Base-by-base conservation (phyloP, 30 jellyfish, hydroid and myxozoan species). In the Catostylus mosaicus region DNA sequence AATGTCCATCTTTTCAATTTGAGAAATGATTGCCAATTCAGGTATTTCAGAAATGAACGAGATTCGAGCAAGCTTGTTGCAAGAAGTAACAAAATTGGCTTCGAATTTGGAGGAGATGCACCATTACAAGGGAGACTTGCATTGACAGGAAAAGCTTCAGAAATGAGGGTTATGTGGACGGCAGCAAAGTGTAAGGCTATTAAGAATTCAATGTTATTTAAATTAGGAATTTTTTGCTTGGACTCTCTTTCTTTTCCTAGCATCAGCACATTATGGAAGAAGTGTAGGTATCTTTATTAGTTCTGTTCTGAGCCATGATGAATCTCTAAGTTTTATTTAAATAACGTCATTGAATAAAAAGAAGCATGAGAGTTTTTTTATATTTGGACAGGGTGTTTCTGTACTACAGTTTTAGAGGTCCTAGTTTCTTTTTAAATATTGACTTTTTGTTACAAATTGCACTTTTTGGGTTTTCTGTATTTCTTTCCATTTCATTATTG, bases 121-220 rank as follows among this genome's bases (percentile, higher is more conserved):
- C 98, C 98, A 6, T 66, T 86, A 79, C 99, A 95, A 61, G 97
- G 97, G 27, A 98, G 95, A 38, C 43, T 95, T 23, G 92, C 99
- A 2, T 61, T 95, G 81, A 95, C 99, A 30, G 94, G 91, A 19
- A 64, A 87, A 19, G 84, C 99, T 0, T 43, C 94, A 20, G 89
- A 95, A 81, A 95, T 95, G 98, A 89, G 99, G 86, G 93, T 95
- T 7, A 90, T 89, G 99, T 95, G 99, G 99, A 83, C 90, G 1
- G 96, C 99, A 33, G 98, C 94, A 22, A 73, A 75, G 45, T 97
- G 96, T 86, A 77, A 36, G 84, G 10, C n/a, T 45, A 19, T 56
- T 4, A 56, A 26, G 6, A 26, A 19, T 9, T 3, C 26, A 56
- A 6, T 26, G 54, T 40, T 14, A 40, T 40, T 40, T 5, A 40